Conservation (phyloP, 2,888 invertebrate genomes). For the Eupeodes luniger region DNA sequence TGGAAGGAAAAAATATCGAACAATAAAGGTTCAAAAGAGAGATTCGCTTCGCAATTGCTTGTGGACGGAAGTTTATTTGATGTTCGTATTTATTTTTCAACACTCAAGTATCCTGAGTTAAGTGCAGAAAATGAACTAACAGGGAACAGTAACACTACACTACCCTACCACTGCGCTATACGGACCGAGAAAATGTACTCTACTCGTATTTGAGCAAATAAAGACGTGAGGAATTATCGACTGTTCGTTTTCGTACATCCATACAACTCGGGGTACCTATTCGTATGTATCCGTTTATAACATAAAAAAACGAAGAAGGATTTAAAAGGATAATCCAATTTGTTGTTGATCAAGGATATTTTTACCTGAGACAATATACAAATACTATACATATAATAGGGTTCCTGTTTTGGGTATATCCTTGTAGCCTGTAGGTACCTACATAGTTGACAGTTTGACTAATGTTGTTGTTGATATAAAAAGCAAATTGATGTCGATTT, state of each 20-base stretch:
- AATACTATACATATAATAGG: not conserved
- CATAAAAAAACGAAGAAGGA: not conserved
- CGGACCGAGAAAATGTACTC: slow-evolving; percentile 32
- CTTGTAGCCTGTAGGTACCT: too few species aligned
- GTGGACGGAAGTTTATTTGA: slow-evolving; percentile 74
- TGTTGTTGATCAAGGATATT: slow-evolving; percentile 58
- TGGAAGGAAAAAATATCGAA: slow-evolving; percentile 27
- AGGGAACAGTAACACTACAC: slow-evolving; percentile 10
- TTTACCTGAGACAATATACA: slow-evolving; percentile 31
- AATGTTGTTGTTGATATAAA: slow-evolving; percentile 23
- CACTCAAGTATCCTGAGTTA: slow-evolving; percentile 74
- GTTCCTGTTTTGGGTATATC: slow-evolving; percentile 7
- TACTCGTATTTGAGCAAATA: slow-evolving; percentile 69
- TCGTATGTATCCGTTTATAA: not conserved
- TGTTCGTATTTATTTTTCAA: slow-evolving; percentile 75
- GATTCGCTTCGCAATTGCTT: slow-evolving; percentile 48
- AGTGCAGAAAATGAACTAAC: slow-evolving; percentile 60
- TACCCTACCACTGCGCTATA: not conserved
- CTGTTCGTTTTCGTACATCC: not conserved
- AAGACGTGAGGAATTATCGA: slow-evolving; percentile 62
- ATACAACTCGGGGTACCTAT: not conserved
- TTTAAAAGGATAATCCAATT: slow-evolving; percentile 69
- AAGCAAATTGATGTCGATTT: slow-evolving; percentile 14
- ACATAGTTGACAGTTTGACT: slow-evolving; percentile 28
- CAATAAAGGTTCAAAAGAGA: slow-evolving; percentile 60